Evolutionary conservation across 2,797 vertebrate species (phyloP), one percentile per base, ranked within the genome.

Genomic region (Sebastiscus tertius): DNA sequence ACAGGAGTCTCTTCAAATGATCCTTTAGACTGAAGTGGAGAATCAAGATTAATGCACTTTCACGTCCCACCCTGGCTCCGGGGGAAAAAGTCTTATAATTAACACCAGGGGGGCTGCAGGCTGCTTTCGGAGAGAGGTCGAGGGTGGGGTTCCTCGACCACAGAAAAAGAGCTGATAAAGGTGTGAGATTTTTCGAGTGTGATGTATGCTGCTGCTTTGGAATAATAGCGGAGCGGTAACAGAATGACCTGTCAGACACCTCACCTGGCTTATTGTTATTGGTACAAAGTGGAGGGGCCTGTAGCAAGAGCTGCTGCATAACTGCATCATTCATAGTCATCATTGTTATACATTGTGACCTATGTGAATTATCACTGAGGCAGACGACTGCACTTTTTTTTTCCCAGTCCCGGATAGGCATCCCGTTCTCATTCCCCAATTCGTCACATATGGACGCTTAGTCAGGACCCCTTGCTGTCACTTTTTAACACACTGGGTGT

Each of bases 31-130:
- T 92, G 86, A 92, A 94, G 91, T 91, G 88, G 85, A 89, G 94
- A 95, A 94, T 95, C 92, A 93, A 95, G 95, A 96, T 96, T 92
- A 96, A 96, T 96, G 94, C 94, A 92, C 90, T 94, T 92, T 86
- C 93, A 93, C 74, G 59, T 91, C 86, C 89, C 81, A 69, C 78
- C 83, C 79, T 84, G 80, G 80, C 92, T 93, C 75, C 12, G 39
- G 82, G 91, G 88, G 72, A 36, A 71, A 86, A 82, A 80, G 76
- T 85, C 74, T 88, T 89, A 92, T 96, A 96, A 96, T 96, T 95
- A 96, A 95, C 94, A 94, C 94, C 93, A 89, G 82, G 85, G 92
- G 93, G 91, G 90, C 90, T 88, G 56, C 76, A 86, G 89, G 91
- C 87, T 83, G 76, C 72, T 79, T 93, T 88, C 79, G 75, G 82